Evolutionary conservation across 2,797 vertebrate species (phyloP).

Genomic region (Ptychobarbus kaznakovi): DNA sequence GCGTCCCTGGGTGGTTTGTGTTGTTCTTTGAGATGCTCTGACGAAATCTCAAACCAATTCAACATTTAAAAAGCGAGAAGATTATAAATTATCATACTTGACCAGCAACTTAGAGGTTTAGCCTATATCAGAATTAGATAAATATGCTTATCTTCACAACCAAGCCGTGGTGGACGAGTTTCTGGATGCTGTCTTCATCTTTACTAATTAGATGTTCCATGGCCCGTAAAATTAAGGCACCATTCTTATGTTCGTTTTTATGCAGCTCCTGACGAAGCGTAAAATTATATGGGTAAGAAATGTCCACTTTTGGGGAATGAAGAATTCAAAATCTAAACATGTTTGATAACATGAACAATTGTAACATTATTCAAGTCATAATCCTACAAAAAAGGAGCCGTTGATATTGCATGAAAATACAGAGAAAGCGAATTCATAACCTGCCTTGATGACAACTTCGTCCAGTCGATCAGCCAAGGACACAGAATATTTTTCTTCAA

Average conservation of each 20-base stretch:
- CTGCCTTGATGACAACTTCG: constrained; percentile 73
- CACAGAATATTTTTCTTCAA: constrained; percentile 68
- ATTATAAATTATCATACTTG: neutral
- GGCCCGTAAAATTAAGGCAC: constrained; percentile 78
- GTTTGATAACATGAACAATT: neutral
- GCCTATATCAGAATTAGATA: neutral
- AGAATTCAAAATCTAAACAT: too few species aligned
- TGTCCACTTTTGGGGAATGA: neutral
- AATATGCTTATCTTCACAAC: constrained; percentile 82
- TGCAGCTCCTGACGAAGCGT: constrained; percentile 76
- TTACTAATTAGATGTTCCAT: constrained; percentile 75
- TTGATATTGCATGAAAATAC: neutral
- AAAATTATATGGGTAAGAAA: neutral
- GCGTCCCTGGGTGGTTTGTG: constrained; percentile 58
- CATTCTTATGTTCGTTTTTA: constrained; percentile 75
- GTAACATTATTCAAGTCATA: neutral
- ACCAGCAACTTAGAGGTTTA: neutral
- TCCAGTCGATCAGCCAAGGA: constrained; percentile 74
- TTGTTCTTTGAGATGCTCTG: constrained; percentile 65
- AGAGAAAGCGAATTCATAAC: neutral
- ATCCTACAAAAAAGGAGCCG: neutral
- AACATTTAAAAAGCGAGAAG: constrained; percentile 74
- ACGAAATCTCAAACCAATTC: constrained; percentile 81
- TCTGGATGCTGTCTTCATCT: constrained; percentile 64
- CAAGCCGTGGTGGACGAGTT: constrained; percentile 79